A percentile compares a stretch with the other conserved stretches of the same genome.
phyloP scores from a whole-genome alignment of 2,797 vertebrate genomes.

The Tapera naevia region DNA sequence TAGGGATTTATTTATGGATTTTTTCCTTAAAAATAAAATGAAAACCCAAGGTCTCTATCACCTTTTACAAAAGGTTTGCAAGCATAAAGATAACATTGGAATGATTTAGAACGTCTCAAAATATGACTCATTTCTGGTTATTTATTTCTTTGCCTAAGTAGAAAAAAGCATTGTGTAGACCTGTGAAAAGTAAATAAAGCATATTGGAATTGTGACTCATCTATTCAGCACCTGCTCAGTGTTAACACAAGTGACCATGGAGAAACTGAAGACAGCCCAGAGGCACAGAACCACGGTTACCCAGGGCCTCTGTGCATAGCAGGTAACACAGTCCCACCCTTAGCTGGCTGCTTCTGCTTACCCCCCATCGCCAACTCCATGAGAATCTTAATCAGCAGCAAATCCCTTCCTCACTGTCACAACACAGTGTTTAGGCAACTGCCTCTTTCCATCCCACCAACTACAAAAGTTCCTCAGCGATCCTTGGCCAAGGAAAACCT shows the following conservation, averaged over 20 bases:
- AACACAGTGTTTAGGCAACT: fast-evolving
- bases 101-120: background rate
- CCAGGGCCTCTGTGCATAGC: background rate
- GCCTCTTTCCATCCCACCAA: background rate
- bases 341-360: background rate
- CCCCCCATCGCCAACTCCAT: fast-evolving
- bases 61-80: background rate
- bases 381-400: background rate
- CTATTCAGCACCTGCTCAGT: background rate
- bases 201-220: background rate
- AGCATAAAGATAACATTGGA: background rate
- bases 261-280: background rate
- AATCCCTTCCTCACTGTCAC: fast-evolving
- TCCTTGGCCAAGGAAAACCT: background rate
- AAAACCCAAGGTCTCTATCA: background rate
- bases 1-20: constrained; percentile 43
- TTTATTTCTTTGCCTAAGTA: background rate
- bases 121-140: background rate
- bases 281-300: fast-evolving
- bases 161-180: background rate
- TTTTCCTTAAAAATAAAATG: background rate
- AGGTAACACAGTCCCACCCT: background rate
- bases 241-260: background rate
- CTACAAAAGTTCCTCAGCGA: background rate
- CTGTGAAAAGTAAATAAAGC: background rate